Percentiles rank a stretch among this genome's conserved stretches.
phyloP scores from a whole-genome alignment of 2,797 vertebrate genomes.

The Podarcis lilfordi region DNA sequence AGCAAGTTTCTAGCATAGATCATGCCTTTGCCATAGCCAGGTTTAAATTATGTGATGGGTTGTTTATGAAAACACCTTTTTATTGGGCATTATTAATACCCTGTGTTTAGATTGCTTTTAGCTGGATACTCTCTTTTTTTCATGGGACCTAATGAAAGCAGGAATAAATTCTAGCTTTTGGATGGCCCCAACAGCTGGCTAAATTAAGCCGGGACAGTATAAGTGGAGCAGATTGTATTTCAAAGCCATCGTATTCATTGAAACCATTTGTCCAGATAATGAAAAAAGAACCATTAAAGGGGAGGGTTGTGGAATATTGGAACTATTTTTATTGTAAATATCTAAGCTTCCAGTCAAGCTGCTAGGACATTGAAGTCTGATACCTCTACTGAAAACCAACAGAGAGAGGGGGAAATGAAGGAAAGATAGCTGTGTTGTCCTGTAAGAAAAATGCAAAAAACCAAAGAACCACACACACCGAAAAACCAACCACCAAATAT shows the following conservation, averaged over 20 bases:
- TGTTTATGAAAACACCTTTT: slow-evolving; percentile 32
- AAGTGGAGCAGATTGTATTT: slow-evolving; percentile 30
- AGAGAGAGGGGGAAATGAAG: no score
- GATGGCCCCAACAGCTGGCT: slow-evolving; percentile 29
- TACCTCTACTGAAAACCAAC: neutral
- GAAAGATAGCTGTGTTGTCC: no score
- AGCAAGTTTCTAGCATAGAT: slow-evolving; percentile 29
- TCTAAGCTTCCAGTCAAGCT: slow-evolving; percentile 27
- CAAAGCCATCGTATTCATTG: neutral
- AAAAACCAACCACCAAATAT: no score
- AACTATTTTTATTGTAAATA: slow-evolving; percentile 30
- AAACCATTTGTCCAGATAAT: slow-evolving; percentile 47
- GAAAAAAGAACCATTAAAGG: slow-evolving; percentile 21
- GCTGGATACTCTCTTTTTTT: neutral
- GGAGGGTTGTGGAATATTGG: neutral
- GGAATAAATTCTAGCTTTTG: slow-evolving; percentile 4
- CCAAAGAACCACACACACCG: no score
- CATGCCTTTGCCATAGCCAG: slow-evolving; percentile 15
- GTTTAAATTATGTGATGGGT: slow-evolving; percentile 9
- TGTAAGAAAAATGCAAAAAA: no score
- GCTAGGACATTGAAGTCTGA: neutral
- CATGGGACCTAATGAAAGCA: neutral
- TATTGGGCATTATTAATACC: slow-evolving; percentile 26
- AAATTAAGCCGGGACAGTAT: slow-evolving; percentile 22
- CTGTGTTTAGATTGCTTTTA: slow-evolving; percentile 36